Evolutionary conservation across 2,888 invertebrate species (phyloP).

Genomic region (Metallyticus violacea): DNA sequence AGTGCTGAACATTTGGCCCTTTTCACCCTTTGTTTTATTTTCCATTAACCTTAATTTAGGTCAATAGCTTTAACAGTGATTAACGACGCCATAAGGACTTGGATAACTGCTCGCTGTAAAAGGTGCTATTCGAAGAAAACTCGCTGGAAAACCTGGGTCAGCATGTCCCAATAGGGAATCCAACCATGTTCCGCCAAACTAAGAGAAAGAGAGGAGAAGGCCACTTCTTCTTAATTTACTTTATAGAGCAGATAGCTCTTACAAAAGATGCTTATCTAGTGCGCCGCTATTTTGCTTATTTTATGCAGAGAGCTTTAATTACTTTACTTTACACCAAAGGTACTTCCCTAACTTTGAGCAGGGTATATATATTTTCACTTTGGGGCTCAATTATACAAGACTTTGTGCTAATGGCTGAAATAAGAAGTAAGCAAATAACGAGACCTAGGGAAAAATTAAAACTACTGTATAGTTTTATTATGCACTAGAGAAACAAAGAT

Average conservation of each 20-base stretch:
- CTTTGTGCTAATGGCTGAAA: background rate
- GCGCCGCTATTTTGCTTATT: background rate
- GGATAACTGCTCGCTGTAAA: background rate
- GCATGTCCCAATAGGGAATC: background rate
- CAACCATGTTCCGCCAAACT: background rate
- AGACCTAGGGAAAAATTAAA: background rate
- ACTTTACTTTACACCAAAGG: background rate
- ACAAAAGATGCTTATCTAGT: background rate
- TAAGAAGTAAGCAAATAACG: background rate
- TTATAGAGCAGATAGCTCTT: background rate
- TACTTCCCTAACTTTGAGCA: background rate
- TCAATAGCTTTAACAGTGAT: background rate
- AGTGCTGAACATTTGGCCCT: too few species aligned
- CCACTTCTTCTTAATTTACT: background rate
- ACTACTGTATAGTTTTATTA: too few species aligned
- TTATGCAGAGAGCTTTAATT: too few species aligned
- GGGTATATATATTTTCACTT: background rate
- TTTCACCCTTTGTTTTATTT: too few species aligned
- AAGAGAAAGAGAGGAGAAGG: background rate
- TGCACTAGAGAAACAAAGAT: too few species aligned
- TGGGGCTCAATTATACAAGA: too few species aligned
- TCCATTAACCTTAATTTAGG: too few species aligned
- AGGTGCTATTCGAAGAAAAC: background rate
- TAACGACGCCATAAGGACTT: background rate
- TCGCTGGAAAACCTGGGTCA: background rate